Percentiles rank a stretch among this genome's conserved stretches.
These are phyloP conservation scores for Macrophya alboannulata DNA, from an alignment of 2,888 invertebrate genomes.

Conservation along the genomic window DNA sequence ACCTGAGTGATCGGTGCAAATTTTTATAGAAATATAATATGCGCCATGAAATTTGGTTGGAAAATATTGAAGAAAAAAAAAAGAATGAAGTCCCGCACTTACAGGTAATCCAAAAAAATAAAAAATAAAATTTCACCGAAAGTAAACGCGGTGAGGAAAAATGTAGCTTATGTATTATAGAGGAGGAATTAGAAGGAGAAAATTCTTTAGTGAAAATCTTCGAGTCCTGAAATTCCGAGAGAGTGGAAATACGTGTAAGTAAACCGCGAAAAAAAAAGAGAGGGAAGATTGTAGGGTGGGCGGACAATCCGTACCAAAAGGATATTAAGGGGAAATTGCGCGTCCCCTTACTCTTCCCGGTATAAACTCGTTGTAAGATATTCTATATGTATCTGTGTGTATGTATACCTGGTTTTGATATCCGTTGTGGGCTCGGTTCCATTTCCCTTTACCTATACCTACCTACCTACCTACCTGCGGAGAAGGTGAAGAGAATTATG, in stretches of 20 bases:
- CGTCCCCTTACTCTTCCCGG: background rate
- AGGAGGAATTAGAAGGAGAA: background rate
- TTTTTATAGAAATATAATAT: background rate
- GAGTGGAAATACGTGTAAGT: background rate
- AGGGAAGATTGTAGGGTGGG: background rate
- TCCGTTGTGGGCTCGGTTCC: constrained; percentile 22
- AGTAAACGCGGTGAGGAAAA: background rate
- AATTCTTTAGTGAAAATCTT: constrained; percentile 36
- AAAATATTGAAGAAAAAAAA: background rate
- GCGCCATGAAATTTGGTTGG: background rate
- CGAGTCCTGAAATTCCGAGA: background rate
- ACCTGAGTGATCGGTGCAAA: background rate
- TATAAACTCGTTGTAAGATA: background rate
- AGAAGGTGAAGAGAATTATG: constrained; percentile 19
- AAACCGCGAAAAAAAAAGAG: background rate
- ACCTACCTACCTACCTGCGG: background rate
- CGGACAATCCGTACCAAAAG: constrained; percentile 19
- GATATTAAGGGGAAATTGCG: constrained; percentile 50
- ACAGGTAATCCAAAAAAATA: background rate
- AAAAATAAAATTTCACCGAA: background rate
- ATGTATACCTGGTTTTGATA: constrained; percentile 29
- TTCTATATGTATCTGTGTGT: background rate
- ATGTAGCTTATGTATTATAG: background rate
- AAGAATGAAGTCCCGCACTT: background rate
- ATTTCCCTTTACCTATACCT: background rate